Evolutionary conservation across 2,797 vertebrate genomes (phyloP), one percentile per base, ranked within the genome.

Genomic region (Microctenopoma stevenorrisi): DNA sequence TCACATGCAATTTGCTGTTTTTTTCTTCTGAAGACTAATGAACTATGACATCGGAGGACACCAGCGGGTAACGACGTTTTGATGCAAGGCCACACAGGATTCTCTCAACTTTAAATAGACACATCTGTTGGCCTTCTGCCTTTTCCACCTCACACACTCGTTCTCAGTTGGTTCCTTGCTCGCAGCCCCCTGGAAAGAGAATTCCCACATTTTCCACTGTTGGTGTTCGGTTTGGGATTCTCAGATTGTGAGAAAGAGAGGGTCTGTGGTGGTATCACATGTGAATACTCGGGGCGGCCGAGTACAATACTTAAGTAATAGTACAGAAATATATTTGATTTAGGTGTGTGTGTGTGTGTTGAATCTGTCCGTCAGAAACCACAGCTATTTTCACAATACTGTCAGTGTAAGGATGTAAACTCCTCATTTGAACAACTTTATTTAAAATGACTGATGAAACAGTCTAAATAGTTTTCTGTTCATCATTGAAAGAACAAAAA

Each of bases 31-130:
- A 64, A 30, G 48, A 26, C 26, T 46, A 40, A 72, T 70, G 25
- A 40, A 61, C 64, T 56, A 64, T 76, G 61, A 77, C 58, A 68
- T 48, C 49, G 49, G 37, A 64, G 55, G 56, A 64, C 64, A 70
- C 57, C 47, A 12, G 61, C 47, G 74, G 61, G 58, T 62, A 70
- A 65, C 58, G 65, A 35, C 51, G 18, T 59, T 47, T 42, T 28
- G 53, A 68, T 59, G 51, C 48, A 38, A 62, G 53, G 57, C n/a
- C 57, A 64, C n/a, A 22, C 18, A 28, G 12, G 14, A 68, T 56
- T 61, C 54, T 66, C 25, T 65, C 18, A 16, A 47, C 37, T 66
- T 67, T 50, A 46, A 83, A 58, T 72, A 28, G 60, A 57, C 65
- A 59, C 64, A 59, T 63, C 68, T 53, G 37, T 8, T 18, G 37